Base-by-base conservation (phyloP, 2,888 invertebrate genomes). In the Scaptomyza tumidula region DNA sequence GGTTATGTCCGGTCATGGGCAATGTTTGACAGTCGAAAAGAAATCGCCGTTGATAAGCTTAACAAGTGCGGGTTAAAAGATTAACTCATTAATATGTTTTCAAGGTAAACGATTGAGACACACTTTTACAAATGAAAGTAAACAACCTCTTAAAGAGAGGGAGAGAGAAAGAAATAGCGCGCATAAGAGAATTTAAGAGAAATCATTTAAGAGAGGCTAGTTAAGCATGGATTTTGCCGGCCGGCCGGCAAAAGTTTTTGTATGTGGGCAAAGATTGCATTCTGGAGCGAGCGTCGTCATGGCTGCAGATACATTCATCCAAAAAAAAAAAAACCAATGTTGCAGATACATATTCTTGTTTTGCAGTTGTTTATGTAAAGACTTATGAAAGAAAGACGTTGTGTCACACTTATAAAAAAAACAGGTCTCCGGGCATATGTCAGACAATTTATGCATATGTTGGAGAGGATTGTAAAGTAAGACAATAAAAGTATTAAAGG, bases 21-120 rank as follows among this genome's bases (percentile, higher is more conserved):
- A 14, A 53, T 67, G 64, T 69, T 78, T 70, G 75, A 11, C 29
- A 29, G 53, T 41, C 50, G 14, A 31, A 39, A 56, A 11, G 45
- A 55, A 64, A 16, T 46, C 11, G 24, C 50, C 45, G 49, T 39
- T 70, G 78, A 81, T 75, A 75, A 81, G 74, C 73, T 55, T 44
- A 58, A 58, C 69, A 37, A 56, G 50, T 58, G 53, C 73, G 68
- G 73, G 87, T 88, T 86, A 80, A 80, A 78, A 88, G 86, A 84
- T 84, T 68, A 74, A 71, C 59, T 53, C 63, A 67, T 80, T 88
- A 86, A 84, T 84, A 57, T 64, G 67, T 66, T 54, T 49, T 52
- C 88, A 88, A 84, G 88, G 88, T 85, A 74, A 85, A 54, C 71
- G 54, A n/a, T 24, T 31, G 46, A 73, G 63, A 37, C 29, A 39